Evolutionary conservation across 1,140 invertebrate genomes (phyloP).

Genomic region (Ridgeia piscesae): DNA sequence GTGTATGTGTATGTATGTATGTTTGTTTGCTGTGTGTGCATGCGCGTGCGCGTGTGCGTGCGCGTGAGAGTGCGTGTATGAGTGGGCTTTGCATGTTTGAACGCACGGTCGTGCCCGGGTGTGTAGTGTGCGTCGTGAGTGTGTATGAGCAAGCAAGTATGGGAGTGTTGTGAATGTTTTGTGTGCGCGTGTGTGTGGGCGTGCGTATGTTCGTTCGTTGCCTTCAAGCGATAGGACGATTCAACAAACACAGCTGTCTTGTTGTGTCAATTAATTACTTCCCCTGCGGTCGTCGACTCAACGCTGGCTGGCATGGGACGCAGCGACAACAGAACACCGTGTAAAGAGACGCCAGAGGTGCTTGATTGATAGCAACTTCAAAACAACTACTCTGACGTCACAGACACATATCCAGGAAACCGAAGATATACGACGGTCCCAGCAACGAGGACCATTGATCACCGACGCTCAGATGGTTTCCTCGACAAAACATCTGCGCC

Average conservation of each 20-base stretch:
- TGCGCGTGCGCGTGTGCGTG: no score
- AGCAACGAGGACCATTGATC: not conserved
- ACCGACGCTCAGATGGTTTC: not conserved
- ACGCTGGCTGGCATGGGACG: not conserved
- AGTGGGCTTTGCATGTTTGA: no score
- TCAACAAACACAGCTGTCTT: not conserved
- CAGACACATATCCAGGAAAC: not conserved
- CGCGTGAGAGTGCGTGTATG: no score
- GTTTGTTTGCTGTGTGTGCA: no score
- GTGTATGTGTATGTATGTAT: no score
- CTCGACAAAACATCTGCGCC: conserved; percentile 3
- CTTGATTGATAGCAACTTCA: not conserved
- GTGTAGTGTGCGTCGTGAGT: no score
- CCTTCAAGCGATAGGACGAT: not conserved
- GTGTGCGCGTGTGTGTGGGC: no score
- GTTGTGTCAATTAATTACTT: not conserved
- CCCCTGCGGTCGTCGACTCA: not conserved
- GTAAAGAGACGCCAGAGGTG: not conserved
- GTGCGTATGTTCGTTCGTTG: no score
- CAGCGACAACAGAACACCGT: not conserved
- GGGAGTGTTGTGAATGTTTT: no score
- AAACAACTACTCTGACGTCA: not conserved
- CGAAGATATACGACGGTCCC: not conserved
- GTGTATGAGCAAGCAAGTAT: no score
- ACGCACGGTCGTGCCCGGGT: no score